Base-by-base conservation (phyloP, 1,140 invertebrate species). In the Pogonomyrmex barbatus region DNA sequence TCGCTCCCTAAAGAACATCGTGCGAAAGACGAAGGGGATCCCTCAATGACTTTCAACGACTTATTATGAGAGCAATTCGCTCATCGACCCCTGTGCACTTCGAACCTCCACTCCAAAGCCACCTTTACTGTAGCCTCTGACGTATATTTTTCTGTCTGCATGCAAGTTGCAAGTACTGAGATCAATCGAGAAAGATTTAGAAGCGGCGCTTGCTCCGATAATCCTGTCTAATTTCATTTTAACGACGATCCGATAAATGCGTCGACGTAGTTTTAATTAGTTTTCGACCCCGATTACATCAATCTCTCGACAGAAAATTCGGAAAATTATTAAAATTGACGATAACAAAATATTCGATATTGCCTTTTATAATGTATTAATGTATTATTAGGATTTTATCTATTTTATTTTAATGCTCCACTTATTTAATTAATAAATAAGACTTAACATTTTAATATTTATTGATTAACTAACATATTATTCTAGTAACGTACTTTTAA, bases 31-130 rank as follows among this genome's bases (percentile, higher is more conserved):
- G 65, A 45, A 67, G 88, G 86, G 73, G 85, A 82, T 82, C 81
- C 78, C 87, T 92, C 89, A 88, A 92, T 92, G 92, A 93, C 86
- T 82, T 88, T 92, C 89, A 88, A 92, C 91, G 91, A 92, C 92
- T 92, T 93, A 92, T 93, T 92, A 92, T 87, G 81, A 92, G 91
- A 91, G 87, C 88, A 87, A 87, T 90, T 92, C 88, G 75, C 84
- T 87, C 87, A 83, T 91, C 89, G 85, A 91, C 90, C 87, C 82
- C 68, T 83, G 58, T 78, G 47, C 45, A 62, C 79, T 83, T 83
- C 39, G 54, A 24, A 50, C 79, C 24, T 36, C 10, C 12, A 30
- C 67, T 47, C 8, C 10, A 33, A 50, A 60, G 30, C 33, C 60
- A 17, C 54, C 42, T 30, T 65, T 54, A 17, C 14, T 45, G 45